Conservation (phyloP, 2,113 vertebrate species). For the Pedetes capensis region DNA sequence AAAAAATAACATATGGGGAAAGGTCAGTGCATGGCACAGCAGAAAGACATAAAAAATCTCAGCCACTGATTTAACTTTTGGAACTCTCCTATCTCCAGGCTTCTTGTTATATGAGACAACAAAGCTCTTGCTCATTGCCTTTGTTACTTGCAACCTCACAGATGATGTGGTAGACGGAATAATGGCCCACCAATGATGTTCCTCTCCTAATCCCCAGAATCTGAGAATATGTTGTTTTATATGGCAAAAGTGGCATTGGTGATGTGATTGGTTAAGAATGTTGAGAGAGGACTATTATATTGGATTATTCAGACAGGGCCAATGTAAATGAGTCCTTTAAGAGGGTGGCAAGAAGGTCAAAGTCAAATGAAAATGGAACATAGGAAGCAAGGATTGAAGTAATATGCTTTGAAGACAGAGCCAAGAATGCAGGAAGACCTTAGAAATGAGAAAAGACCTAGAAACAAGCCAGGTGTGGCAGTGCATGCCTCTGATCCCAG, state of each 20-base stretch:
- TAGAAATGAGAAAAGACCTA: not conserved
- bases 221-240: not conserved
- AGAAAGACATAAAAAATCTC: not conserved
- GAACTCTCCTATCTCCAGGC: not conserved
- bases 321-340: not conserved
- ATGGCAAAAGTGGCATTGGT: not conserved
- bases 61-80: not conserved
- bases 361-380: not conserved
- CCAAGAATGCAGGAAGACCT: not conserved
- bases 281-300: not conserved
- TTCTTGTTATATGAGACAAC: not conserved
- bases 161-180: not conserved
- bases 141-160: not conserved
- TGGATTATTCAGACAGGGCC: not conserved
- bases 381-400: not conserved
- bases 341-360: not conserved
- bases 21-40: not conserved
- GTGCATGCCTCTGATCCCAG: too few species aligned
- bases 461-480: too few species aligned
- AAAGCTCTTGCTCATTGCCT: not conserved
- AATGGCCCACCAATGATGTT: not conserved
- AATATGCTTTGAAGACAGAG: not conserved
- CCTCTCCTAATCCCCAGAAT: not conserved
- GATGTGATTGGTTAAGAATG: not conserved
- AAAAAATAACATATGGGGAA: not conserved